Evolutionary conservation across 1,140 invertebrate genomes (phyloP), one percentile per base, ranked within the genome.

Genomic region (Drosophila novamexicana): DNA sequence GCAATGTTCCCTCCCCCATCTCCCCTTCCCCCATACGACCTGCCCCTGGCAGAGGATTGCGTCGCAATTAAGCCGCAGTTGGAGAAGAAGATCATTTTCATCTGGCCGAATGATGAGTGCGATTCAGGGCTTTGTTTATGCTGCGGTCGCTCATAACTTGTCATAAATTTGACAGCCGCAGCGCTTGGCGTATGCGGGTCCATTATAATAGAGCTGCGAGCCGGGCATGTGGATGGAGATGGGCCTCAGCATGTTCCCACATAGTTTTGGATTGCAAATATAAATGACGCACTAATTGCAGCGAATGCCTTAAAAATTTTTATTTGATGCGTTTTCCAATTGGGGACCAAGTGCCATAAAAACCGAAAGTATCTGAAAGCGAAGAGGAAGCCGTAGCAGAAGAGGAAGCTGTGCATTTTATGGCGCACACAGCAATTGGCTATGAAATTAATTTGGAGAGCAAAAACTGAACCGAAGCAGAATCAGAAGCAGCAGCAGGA

Each of bases 251-350:
- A 70, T 57, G 36, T 77, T 89, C 84, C 84, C 83, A 80, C 72
- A 89, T 86, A 83, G 59, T 89, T 79, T 88, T 69, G 84, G 77
- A 86, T 89, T 89, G 83, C 83, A 82, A 88, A 86, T 86, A 79
- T 88, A 82, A 88, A 88, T 80, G 80, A 88, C 73, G 80, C 84
- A 83, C 83, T 88, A 88, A 88, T 88, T 88, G 83, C 83, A 77
- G 76, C 61, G 65, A 73, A 62, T 82, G 79, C 64, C 70, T 64
- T 45, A 39, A 70, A 58, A 63, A 56, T 42, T 8, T 62, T 63
- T 53, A 54, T 75, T 52, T 67, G 37, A 68, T 50, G 64, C 65
- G 50, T 72, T 75, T 75, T 47, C 71, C 79, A 88, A 79, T 86
- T 86, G 83, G 14, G 16, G 14, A 73, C 37, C 18, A 39, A 36